Base-by-base conservation (phyloP, 2,888 invertebrate genomes). In the Pheosia tremula region DNA sequence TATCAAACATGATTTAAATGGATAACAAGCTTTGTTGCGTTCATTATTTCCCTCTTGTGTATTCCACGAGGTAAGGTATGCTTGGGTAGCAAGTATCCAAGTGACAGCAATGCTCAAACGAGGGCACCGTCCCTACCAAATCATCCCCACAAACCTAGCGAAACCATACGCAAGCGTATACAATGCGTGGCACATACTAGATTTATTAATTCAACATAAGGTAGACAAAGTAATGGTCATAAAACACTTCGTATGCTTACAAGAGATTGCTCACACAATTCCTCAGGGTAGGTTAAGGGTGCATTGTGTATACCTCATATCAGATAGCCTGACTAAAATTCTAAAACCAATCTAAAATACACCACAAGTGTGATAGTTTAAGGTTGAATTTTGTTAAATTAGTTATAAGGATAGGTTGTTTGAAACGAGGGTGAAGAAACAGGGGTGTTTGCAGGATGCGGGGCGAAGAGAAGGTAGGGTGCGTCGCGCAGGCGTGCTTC, bases 401-500 rank as follows among this genome's bases (percentile, higher is more conserved):
- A 8, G 24, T 37, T 47, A 9, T 53, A 61, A 60, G 78, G 79
- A 78, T 89, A 85, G 71, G 85, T 71, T 78, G 80, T 86, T 87
- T 75, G 65, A 69, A 64, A 58, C 64, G 79, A 82, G 83, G 83
- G 81, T 85, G 78, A 84, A 79, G 77, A 76, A 82, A 81, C 83
- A 87, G 87, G 92, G 92, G 91, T 92, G 90, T 89, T 90, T 86
- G 90, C 91, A 92, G 91, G 88, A 77, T 74, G 87, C 81, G 86
- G 87, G 82, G 79, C 81, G 88, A 71, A 82, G 85, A 81, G 87
- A 80, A 68, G 86, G 88, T 84, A 87, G 93, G 93, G 91, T 83
- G 88, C 88, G 86, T 80, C 89, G 93, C 94, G 94, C 91, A 89
- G 87, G 92, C 93, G 94, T 91, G 87, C 80, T 88, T 79, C 94